Evolutionary conservation across 2,888 invertebrate species (phyloP).

Genomic region (Heliconius sara): DNA sequence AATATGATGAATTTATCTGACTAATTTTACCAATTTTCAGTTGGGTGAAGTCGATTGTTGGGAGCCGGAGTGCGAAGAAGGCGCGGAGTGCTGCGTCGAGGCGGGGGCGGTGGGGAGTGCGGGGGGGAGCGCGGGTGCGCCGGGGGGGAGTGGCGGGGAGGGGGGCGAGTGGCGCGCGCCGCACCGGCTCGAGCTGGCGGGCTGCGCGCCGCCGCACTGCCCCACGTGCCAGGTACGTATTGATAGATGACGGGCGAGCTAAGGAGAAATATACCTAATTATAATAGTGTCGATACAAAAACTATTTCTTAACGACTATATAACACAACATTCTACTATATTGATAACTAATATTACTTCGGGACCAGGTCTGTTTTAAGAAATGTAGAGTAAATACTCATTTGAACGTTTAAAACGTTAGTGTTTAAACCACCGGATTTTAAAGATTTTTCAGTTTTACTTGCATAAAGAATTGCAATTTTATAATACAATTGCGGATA

Average conservation of each 20-base stretch:
- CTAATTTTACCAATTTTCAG: slow-evolving; percentile 69
- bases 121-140: slow-evolving; percentile 84
- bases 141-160: slow-evolving; percentile 72
- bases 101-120: slow-evolving; percentile 69
- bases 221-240: slow-evolving; percentile 80
- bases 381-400: not conserved
- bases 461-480: not conserved
- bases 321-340: not conserved
- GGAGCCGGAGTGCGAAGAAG: slow-evolving; percentile 93
- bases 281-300: not conserved
- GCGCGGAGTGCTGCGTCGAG: slow-evolving; percentile 87
- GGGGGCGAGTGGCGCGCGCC: slow-evolving; percentile 86
- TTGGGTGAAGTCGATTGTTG: slow-evolving; percentile 95
- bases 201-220: slow-evolving; percentile 89
- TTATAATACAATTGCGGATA: not conserved
- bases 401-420: too few species aligned
- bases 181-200: slow-evolving; percentile 84
- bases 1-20: too few species aligned
- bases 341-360: not conserved
- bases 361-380: not conserved
- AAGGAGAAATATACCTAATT: not conserved
- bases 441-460: too few species aligned
- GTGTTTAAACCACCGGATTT: too few species aligned
- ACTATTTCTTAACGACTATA: not conserved
- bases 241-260: not conserved